phyloP scores from a whole-genome alignment of 2,797 vertebrate species.

The Ciconia nigra region DNA sequence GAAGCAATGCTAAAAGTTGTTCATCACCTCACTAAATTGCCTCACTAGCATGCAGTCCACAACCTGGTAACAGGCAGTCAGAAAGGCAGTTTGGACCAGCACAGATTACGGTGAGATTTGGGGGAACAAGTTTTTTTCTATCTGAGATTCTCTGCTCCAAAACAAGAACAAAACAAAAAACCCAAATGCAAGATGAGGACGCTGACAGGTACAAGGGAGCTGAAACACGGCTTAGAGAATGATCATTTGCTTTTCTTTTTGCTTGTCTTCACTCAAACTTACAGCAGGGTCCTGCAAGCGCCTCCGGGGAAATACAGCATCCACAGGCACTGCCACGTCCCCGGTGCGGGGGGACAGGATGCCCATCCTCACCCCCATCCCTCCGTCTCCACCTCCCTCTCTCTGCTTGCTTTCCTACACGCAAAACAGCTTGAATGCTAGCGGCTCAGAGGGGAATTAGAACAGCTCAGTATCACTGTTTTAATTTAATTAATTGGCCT shows the following conservation, averaged over 20 bases:
- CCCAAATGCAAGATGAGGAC: background rate
- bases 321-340: accelerated
- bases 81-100: background rate
- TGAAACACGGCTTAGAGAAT: accelerated
- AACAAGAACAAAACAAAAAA: background rate
- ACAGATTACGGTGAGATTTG: accelerated
- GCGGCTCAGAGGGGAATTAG: background rate
- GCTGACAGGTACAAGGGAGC: background rate
- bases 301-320: background rate
- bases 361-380: background rate
- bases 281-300: accelerated
- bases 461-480: slow-evolving; percentile 18
- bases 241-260: background rate
- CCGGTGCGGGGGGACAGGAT: background rate
- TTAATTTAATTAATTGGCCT: slow-evolving; percentile 60
- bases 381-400: accelerated
- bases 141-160: background rate
- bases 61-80: accelerated
- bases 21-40: background rate
- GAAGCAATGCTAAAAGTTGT: background rate
- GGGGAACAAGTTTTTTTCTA: background rate
- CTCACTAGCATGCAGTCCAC: background rate
- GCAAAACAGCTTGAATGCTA: background rate
- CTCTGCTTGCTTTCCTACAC: background rate
- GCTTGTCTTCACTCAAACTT: background rate